Base-by-base conservation (phyloP, 2,888 invertebrate species). In the Prosapia bicincta region DNA sequence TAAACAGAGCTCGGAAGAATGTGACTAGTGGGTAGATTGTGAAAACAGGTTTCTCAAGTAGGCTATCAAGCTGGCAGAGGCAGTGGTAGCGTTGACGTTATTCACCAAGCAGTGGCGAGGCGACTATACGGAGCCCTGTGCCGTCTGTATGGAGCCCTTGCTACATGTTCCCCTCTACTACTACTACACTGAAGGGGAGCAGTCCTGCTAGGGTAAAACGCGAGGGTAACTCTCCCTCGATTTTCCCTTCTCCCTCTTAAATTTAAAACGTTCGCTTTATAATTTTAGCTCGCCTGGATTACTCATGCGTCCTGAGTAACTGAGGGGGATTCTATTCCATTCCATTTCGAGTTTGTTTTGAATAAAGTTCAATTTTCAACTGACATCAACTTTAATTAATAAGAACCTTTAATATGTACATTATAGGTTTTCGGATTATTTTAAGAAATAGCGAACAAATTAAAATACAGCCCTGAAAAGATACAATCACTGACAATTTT, bases 21-120 rank as follows among this genome's bases (percentile, higher is more conserved):
- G 54, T 9, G 54, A 54, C 54, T 20, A 20, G 54, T 54, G 54
- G 54, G 54, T 20, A 54, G 54, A 54, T 54, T 54, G 54, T 54
- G 54, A 54, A 54, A 54, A 54, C 54, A 54, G 54, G 74, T 74
- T 74, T 74, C 74, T 69, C 74, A 69, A 74, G 74, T 74, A 74
- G 74, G 74, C 74, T 69, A 69, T 24, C 66, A 24, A 66, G 24
- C 66, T 26, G 26, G 26, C 25, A 25, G 65, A 65, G 65, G 13
- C 65, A 23, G 23, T n/a, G 23, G 20, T n/a, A n/a, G 13, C 24
- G 66, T 25, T 3, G 67, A 67, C 26, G 26, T 25, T 25, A 67
- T 25, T 26, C 26, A 67, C 15, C 15, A 7, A 25, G 26, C 13
- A 25, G 67, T 26, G 6, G 26, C 66, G 67, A 67, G 67, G 25